Conservation (phyloP, 2,113 vertebrate genomes). For the Gambusia affinis region DNA sequence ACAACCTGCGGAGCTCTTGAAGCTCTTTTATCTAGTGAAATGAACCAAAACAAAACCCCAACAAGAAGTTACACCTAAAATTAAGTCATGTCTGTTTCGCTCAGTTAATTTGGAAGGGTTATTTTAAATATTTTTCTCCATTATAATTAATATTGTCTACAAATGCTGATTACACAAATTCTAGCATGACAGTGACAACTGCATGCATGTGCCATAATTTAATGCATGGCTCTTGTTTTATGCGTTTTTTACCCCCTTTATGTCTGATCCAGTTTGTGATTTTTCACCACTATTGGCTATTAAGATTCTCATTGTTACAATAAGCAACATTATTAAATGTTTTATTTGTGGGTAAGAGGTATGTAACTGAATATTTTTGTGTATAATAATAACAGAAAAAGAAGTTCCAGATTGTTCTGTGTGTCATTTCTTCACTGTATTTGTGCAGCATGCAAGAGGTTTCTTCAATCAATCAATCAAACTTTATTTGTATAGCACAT, state of each 20-base stretch:
- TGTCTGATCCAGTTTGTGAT: not conserved
- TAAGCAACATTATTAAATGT: not conserved
- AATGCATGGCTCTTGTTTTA: conserved; percentile 32
- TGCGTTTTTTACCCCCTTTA: conserved; percentile 20
- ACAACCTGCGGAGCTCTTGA: conserved; percentile 34
- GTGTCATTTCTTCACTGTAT: conserved; percentile 23
- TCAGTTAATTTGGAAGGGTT: not conserved
- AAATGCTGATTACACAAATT: conserved; percentile 64
- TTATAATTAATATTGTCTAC: not conserved
- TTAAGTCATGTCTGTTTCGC: not conserved
- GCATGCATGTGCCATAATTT: conserved; percentile 36
- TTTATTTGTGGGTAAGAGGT: not conserved
- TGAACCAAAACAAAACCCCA: conserved; percentile 32
- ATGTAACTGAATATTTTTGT: not conserved
- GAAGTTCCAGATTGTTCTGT: conserved; percentile 13
- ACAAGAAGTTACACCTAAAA: conserved; percentile 14
- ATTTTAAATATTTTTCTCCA: not conserved
- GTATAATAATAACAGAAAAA: not conserved
- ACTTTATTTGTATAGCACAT: no score
- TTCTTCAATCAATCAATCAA: no score
- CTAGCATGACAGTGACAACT: conserved; percentile 36
- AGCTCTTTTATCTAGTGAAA: conserved; percentile 43
- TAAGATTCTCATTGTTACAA: not conserved
- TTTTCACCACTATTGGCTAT: conserved; percentile 6
- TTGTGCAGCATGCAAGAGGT: conserved; percentile 26